These are phyloP conservation scores for Microcebus ravelobensis DNA, from an alignment of 2,113 vertebrate species.

Conservation along the genomic window DNA sequence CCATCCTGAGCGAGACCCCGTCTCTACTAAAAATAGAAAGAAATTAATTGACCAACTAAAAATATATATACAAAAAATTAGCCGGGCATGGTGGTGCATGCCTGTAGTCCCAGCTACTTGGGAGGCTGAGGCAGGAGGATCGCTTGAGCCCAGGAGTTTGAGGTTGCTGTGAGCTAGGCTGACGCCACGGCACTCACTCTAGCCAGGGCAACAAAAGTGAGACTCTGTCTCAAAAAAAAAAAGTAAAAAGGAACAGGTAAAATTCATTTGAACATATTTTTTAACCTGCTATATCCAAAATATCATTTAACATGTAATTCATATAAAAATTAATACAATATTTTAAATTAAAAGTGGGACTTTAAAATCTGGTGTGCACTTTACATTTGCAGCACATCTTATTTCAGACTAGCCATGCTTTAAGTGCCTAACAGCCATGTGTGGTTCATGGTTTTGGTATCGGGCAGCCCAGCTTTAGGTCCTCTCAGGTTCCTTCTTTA, in stretches of 20 bases:
- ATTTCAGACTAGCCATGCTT: background rate
- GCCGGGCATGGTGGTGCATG: too few species aligned
- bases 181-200: too few species aligned
- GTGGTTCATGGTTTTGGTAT: background rate
- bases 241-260: background rate
- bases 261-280: constrained; percentile 8
- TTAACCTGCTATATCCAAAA: background rate
- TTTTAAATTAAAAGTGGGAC: background rate
- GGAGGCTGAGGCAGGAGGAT: too few species aligned
- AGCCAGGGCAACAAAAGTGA: too few species aligned
- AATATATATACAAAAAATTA: too few species aligned
- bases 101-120: too few species aligned
- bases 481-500: background rate
- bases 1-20: too few species aligned
- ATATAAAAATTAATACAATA: background rate
- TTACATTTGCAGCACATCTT: background rate
- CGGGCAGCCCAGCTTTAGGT: background rate
- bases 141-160: too few species aligned
- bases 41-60: too few species aligned
- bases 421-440: background rate
- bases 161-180: too few species aligned
- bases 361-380: background rate
- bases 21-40: too few species aligned
- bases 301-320: background rate
- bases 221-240: too few species aligned